Evolutionary conservation across 2,888 invertebrate genomes (phyloP), one percentile per base, ranked within the genome.

Genomic region (Emesis furor): DNA sequence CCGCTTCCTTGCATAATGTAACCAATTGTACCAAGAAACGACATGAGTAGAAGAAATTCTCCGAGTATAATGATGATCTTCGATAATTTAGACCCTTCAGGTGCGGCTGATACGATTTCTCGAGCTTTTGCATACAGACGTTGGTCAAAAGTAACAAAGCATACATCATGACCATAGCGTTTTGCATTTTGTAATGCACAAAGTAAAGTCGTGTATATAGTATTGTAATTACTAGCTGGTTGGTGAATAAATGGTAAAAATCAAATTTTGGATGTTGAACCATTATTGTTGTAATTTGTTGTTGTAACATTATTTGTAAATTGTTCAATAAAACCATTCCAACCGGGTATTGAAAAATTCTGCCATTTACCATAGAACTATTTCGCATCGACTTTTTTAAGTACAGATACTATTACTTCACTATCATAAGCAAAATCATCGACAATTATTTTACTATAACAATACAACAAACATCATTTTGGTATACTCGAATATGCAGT

Each of bases 1-100:
- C 94, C 94, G 83, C 93, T 94, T 80, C 93, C 93, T 73, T 87
- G 82, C 94, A 94, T 94, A 79, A 94, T 91, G 80, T 90, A 83
- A 39, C 93, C 93, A 59, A 94, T 92, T 46, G 90, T 78, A 80
- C 92, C 92, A 24, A 94, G 73, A 86, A 91, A 94, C 0, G 92
- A 93, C 93, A 94, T 93, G 2, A 93, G 84, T 75, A 88, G n/a
- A 83, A 88, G 86, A 79, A 89, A 88, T 76, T 83, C 86, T 79
- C 86, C 84, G 7, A 86, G 82, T 42, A 81, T 82, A 8, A 83
- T 72, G 24, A 82, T 73, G 51, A 76, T 71, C 5, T 69, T 76
- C 7, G 76, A 76, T 68, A 69, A 3, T n/a, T 76, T 55, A 46
- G 76, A 59, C 8, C 51, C 30, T 7, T 37, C 14, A 72, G 4